These are phyloP conservation scores for Limonius californicus DNA, from an alignment of 1,140 invertebrate species.

Conservation along the genomic window DNA sequence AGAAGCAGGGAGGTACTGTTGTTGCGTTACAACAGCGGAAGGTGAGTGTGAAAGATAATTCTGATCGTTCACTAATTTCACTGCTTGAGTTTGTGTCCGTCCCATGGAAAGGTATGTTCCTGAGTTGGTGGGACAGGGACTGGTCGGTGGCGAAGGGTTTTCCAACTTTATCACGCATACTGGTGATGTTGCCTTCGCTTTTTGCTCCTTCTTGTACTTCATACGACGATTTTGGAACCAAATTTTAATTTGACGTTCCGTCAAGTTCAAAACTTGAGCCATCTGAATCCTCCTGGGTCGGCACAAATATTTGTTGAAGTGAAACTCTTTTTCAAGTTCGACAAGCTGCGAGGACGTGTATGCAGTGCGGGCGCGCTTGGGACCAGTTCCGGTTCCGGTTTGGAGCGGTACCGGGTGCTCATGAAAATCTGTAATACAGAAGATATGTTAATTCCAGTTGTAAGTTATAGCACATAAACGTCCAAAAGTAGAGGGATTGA, in stretches of 20 bases:
- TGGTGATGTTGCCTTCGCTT: conserved; percentile 19
- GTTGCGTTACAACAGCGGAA: neutral
- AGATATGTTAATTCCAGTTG: conserved; percentile 22
- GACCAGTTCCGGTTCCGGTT: conserved; percentile 9
- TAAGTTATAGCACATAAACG: conserved; percentile 11
- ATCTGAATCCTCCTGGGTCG: conserved; percentile 76
- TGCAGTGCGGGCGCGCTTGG: conserved; percentile 60
- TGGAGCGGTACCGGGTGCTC: conserved; percentile 13
- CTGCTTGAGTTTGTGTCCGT: neutral
- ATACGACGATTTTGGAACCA: conserved; percentile 74
- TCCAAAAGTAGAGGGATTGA: conserved; percentile 18
- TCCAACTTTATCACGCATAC: neutral
- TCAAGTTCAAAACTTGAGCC: conserved; percentile 65
- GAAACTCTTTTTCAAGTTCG: conserved; percentile 78
- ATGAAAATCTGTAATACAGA: conserved; percentile 16
- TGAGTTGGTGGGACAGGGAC: neutral
- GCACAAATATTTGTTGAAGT: conserved; percentile 73
- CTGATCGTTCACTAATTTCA: neutral
- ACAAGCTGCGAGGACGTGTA: conserved; percentile 79
- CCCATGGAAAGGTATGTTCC: neutral
- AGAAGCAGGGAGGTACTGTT: conserved; percentile 11
- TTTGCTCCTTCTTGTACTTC: conserved; percentile 59
- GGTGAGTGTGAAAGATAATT: neutral
- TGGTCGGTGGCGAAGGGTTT: conserved; percentile 4
- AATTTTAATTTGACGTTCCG: conserved; percentile 86